These are phyloP conservation scores for Craniophora ligustri DNA, from an alignment of 2,888 invertebrate genomes.

Conservation along the genomic window DNA sequence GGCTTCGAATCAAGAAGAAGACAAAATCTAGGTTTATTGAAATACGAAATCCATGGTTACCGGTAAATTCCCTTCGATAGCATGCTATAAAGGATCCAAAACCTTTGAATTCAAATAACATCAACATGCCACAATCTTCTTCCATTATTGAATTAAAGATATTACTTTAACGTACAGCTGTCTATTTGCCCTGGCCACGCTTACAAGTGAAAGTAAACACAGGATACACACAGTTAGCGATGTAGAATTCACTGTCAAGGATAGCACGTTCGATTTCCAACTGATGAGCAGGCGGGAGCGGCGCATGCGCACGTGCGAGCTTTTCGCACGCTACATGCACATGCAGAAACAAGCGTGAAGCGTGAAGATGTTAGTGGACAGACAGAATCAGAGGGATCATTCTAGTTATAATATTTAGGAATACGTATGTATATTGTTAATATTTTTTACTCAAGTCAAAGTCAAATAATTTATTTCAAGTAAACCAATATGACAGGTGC, in stretches of 20 bases:
- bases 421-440: too few species aligned
- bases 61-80: too few species aligned
- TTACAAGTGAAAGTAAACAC: slow-evolving; percentile 14
- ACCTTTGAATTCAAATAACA: too few species aligned
- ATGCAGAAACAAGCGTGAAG: slow-evolving; percentile 49
- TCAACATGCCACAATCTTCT: too few species aligned
- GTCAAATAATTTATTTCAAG: too few species aligned
- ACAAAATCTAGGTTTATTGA: too few species aligned
- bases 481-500: too few species aligned
- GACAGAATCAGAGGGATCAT: background rate
- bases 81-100: too few species aligned
- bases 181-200: slow-evolving; percentile 21
- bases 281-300: slow-evolving; percentile 4
- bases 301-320: slow-evolving; percentile 18
- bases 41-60: too few species aligned
- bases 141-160: background rate
- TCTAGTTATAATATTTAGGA: too few species aligned
- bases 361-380: slow-evolving; percentile 26
- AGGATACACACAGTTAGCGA: slow-evolving; percentile 40
- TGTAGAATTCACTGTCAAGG: slow-evolving; percentile 6
- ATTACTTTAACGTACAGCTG: too few species aligned
- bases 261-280: slow-evolving; percentile 7
- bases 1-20: background rate
- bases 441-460: too few species aligned
- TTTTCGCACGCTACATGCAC: slow-evolving; percentile 39